Evolutionary conservation across 1,140 invertebrate species (phyloP).

Genomic region (Eulimnadia texana): DNA sequence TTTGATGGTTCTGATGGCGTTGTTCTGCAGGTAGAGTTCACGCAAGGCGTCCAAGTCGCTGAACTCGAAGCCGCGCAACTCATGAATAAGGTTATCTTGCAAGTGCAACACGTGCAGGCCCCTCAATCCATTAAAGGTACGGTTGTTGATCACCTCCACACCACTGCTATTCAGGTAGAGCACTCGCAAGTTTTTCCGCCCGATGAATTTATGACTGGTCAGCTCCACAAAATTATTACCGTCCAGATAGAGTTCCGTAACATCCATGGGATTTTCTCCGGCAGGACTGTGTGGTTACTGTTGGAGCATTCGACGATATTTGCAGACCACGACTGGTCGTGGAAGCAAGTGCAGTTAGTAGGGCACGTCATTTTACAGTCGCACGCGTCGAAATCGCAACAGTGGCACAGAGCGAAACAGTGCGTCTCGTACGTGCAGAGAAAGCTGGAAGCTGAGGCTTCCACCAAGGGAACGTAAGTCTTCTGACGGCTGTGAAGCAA

Average conservation of each 20-base stretch:
- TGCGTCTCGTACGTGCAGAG: slow-evolving; percentile 82
- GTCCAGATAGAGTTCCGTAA: slow-evolving; percentile 81
- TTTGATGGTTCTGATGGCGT: slow-evolving; percentile 51
- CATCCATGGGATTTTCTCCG: slow-evolving; percentile 84
- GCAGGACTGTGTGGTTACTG: slow-evolving; percentile 60
- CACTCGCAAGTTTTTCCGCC: slow-evolving; percentile 64
- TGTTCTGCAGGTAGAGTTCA: slow-evolving; percentile 47
- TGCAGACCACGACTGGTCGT: slow-evolving; percentile 82
- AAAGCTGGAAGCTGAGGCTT: slow-evolving; percentile 73
- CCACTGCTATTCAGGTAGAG: slow-evolving; percentile 71
- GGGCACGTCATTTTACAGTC: slow-evolving; percentile 93
- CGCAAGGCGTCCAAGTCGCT: slow-evolving; percentile 56
- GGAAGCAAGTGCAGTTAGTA: slow-evolving; percentile 82
- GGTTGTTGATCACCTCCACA: slow-evolving; percentile 70
- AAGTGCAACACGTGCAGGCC: slow-evolving; percentile 61
- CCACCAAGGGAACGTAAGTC: slow-evolving; percentile 62
- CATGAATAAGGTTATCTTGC: slow-evolving; percentile 57
- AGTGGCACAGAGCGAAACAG: slow-evolving; percentile 82
- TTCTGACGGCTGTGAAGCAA: slow-evolving; percentile 67
- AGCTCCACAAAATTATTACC: slow-evolving; percentile 76
- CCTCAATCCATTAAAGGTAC: slow-evolving; percentile 74
- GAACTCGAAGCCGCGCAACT: slow-evolving; percentile 53
- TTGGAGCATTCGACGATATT: slow-evolving; percentile 84
- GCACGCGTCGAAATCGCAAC: slow-evolving; percentile 88
- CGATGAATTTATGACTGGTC: slow-evolving; percentile 78